These are phyloP conservation scores for Acanthurus lineatus DNA, from an alignment of 2,797 vertebrate species.

Conservation along the genomic window DNA sequence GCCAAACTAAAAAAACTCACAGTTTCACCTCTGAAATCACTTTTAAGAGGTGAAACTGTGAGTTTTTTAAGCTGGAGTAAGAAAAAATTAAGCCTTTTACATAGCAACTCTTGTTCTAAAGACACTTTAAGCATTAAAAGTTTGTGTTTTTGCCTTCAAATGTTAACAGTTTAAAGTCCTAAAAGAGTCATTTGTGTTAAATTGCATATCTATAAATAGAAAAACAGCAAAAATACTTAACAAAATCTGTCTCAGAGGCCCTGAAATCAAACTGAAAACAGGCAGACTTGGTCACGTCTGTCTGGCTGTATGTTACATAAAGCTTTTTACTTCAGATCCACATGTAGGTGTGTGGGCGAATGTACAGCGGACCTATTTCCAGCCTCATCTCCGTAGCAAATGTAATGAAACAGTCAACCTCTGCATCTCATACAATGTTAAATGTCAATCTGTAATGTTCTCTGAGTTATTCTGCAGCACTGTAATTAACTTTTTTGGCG, in stretches of 20 bases:
- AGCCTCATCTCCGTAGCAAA: conserved; percentile 45
- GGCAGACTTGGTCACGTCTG: conserved; percentile 13
- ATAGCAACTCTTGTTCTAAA: too few relatives aligned
- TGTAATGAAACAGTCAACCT: conserved; percentile 62
- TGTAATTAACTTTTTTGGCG: conserved; percentile 60
- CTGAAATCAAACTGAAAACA: not conserved
- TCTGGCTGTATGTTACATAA: conserved; percentile 5
- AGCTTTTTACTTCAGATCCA: conserved; percentile 12
- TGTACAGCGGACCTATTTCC: conserved; percentile 45
- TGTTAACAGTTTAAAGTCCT: too few relatives aligned
- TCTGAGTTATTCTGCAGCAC: conserved; percentile 24
- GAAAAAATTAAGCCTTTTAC: too few relatives aligned
- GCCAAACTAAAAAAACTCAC: conserved; percentile 1
- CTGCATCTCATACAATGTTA: conserved; percentile 47
- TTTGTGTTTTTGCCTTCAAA: too few relatives aligned
- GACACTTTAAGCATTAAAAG: too few relatives aligned
- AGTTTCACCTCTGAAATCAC: too few relatives aligned
- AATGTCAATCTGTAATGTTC: conserved; percentile 65
- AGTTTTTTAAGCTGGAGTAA: not conserved
- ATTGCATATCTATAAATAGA: too few relatives aligned
- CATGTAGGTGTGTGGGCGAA: conserved; percentile 33
- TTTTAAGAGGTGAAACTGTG: not conserved
- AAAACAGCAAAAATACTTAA: too few relatives aligned
- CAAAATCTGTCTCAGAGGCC: not conserved
- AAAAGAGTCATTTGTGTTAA: too few relatives aligned